Base-by-base conservation (phyloP, 2,888 invertebrate species). In the Neoascia interrupta region DNA sequence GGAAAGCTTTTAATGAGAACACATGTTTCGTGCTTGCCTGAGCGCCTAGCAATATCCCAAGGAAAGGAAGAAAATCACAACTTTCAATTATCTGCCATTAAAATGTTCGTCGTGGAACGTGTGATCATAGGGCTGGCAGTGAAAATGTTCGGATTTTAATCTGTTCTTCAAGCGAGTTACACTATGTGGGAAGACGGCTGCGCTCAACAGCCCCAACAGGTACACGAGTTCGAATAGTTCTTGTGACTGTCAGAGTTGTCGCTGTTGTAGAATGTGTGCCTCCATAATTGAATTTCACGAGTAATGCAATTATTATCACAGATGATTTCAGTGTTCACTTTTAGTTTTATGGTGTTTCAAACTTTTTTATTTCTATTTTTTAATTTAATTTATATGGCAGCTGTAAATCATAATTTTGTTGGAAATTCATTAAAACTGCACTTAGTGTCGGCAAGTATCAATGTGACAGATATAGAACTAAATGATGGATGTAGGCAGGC, bases 1-100 rank as follows among this genome's bases (percentile, higher is more conserved):
- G 68, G 74, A 80, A 80, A 74, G 80, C 80, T 80, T 80, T 80
- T 80, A 80, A 80, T 80, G 74, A 80, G 80, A 69, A 74, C 74
- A 80, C 61, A 80, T 80, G 74, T 80, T 74, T 63, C 74, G 41
- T 56, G 41, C 60, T 60, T 47, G 76, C 64, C 49, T 58, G 37
- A 43, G 28, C 31, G 45, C 39, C 45, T 56, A 36, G 11, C 36
- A n/a, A 11, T 18, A 18, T 31, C 4, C 31, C 3, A 31, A n/a
- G 49, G 23, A 41, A 51, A 60, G 60, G 54, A 79, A 61, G 73
- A 61, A 73, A 79, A 79, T 79, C 79, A 79, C 73, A 79, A 79
- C 79, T 73, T 79, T 79, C 79, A 79, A 79, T 79, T 79, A 79
- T 79, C 66, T 73, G 61, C 60, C 49, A 79, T 79, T 73, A 79